These are phyloP conservation scores for Battus philenor DNA, from an alignment of 1,140 invertebrate species.

Conservation along the genomic window DNA sequence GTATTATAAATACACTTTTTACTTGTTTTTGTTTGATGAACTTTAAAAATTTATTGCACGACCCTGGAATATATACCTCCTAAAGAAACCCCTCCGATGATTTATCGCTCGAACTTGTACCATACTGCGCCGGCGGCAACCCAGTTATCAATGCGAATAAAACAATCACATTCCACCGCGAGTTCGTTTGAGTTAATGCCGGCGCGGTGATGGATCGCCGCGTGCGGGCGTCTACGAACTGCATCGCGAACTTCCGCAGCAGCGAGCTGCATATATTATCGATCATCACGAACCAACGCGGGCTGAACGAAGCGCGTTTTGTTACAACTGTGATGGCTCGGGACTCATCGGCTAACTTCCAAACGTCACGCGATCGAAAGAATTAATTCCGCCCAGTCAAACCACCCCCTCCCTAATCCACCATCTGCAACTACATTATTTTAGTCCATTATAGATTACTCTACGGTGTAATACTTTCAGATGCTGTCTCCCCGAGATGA, in stretches of 20 bases:
- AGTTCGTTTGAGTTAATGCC: slow-evolving; percentile 32
- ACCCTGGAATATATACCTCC: neutral
- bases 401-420: slow-evolving; percentile 29
- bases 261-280: slow-evolving; percentile 54
- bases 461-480: slow-evolving; percentile 32
- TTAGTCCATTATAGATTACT: slow-evolving; percentile 31
- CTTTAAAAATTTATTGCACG: too few species aligned
- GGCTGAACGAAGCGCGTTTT: slow-evolving; percentile 34
- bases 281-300: slow-evolving; percentile 49
- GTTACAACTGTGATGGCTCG: slow-evolving; percentile 37
- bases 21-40: too few species aligned
- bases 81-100: slow-evolving; percentile 4
- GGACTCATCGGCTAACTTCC: slow-evolving; percentile 49
- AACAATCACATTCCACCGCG: slow-evolving; percentile 41
- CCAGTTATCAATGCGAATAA: slow-evolving; percentile 27
- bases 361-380: slow-evolving; percentile 46
- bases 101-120: slow-evolving; percentile 25
- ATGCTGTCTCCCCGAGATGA: slow-evolving; percentile 72
- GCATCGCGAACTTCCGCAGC: slow-evolving; percentile 41
- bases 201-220: slow-evolving; percentile 46
- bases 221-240: slow-evolving; percentile 44
- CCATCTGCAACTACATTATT: too few species aligned
- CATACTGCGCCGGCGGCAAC: slow-evolving; percentile 28
- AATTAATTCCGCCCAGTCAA: slow-evolving; percentile 34
- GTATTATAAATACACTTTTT: too few species aligned